Percentiles rank a stretch among this genome's conserved stretches.
These are phyloP conservation scores for Manis pentadactyla DNA, from an alignment of 2,797 vertebrate species.

Conservation along the genomic window DNA sequence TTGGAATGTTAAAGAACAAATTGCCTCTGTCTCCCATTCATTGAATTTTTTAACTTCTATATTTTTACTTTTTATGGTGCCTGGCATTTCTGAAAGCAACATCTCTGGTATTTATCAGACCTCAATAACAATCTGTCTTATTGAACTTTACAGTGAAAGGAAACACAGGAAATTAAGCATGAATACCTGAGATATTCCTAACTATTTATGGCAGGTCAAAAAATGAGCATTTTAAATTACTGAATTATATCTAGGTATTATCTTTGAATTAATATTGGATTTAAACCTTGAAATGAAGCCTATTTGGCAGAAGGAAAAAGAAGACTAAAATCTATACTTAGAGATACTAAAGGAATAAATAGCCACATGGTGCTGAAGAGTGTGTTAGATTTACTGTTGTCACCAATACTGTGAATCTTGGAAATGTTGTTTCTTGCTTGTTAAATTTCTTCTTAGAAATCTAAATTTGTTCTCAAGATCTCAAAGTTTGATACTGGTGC, in stretches of 20 bases:
- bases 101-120: not conserved
- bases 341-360: not conserved
- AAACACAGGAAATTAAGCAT: not conserved
- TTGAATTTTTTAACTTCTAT: conserved; percentile 31
- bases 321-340: not conserved
- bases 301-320: not conserved
- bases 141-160: not conserved
- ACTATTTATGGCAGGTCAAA: conserved; percentile 2
- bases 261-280: conserved; percentile 19
- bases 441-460: conserved; percentile 35
- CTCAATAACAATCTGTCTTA: conserved; percentile 14
- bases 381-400: not conserved
- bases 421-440: not conserved
- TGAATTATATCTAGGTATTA: not conserved
- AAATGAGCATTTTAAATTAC: not conserved
- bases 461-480: not conserved
- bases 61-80: not conserved
- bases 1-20: not conserved
- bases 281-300: not conserved
- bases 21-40: not conserved
- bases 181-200: not conserved
- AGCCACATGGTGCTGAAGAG: not conserved
- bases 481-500: not conserved
- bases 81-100: not conserved
- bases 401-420: not conserved